Evolutionary conservation across 2,888 invertebrate genomes (phyloP), one percentile per base, ranked within the genome.

Genomic region (Melanophora roralis): DNA sequence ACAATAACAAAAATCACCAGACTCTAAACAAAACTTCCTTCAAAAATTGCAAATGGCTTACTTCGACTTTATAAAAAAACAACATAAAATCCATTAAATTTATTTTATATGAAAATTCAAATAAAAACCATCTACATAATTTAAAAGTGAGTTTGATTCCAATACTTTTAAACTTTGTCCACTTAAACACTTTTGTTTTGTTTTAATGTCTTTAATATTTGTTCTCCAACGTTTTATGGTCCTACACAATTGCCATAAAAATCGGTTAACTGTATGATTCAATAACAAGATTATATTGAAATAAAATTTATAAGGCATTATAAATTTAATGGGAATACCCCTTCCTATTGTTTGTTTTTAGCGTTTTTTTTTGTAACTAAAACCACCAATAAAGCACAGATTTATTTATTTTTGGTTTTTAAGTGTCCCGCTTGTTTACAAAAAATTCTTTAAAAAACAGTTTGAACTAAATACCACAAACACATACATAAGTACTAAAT

Each of bases 301-400:
- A 69, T 76, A 64, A 69, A 76, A 76, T 69, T 69, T 76, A 69
- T 75, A 53, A 53, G 51, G 51, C 67, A 47, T 69, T 55, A 55
- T 57, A 76, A 76, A 62, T 69, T 62, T 43, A 47, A 68, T 73
- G 36, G 16, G 27, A 9, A 49, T n/a, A 38, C 23, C 23, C 47
- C 57, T 57, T 32, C 55, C n/a, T 40, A 16, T 9, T n/a, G n/a
- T 64, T 55, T 57, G 16, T 38, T 65, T 11, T 47, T n/a, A n/a
- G n/a, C n/a, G n/a, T 32, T 19, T 65, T 73, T 57, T 45, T 67
- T n/a, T 19, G n/a, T 8, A 2, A 2, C 14, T 32, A 32, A 32
- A 32, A n/a, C 27, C 34, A 34, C n/a, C 47, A 72, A 62, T 64
- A 62, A 72, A 64, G 45, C 16, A 21, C 62, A 64, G 53, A 72